Evolutionary conservation across 2,797 vertebrate genomes (phyloP), one percentile per base, ranked within the genome.

Genomic region (Amblyopsis hoosieri): DNA sequence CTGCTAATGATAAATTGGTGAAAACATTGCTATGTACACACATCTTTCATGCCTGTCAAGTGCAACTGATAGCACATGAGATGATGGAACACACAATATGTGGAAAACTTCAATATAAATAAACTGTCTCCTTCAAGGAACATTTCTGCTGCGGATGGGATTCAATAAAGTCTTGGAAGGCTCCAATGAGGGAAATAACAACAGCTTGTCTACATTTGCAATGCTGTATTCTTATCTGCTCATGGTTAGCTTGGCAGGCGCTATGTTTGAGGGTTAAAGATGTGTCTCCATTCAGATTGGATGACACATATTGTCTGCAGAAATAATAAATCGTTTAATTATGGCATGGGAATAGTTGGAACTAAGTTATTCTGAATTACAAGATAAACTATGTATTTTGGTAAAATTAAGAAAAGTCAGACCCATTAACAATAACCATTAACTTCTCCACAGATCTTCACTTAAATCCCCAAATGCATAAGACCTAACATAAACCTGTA

Each of bases 141-240:
- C n/a, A 46, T 71, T 61, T 76, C 15, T 64, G 69, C 12, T 3
- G 51, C 49, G 31, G 66, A 72, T 29, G 23, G 23, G 23, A 29
- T 29, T 29, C 23, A 29, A 29, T 4, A 29, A 23, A 4, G 70
- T 6, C 45, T 0, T 65, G 75, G 72, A 67, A 74, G 45, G 23
- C 1, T 64, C 62, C 83, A 83, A 83, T 85, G 82, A 69, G 75
- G 4, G 13, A 66, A 73, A 71, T 68, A 71, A 66, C 74, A 71
- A 80, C 53, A 57, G 51, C 63, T 77, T 82, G 79, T 65, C 66
- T 66, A 4, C 19, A 51, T 65, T 67, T 55, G 66, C 67, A 71
- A 66, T 62, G 58, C 66, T 37, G 49, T 29, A 58, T 48, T 66
- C 67, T 86, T 81, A 82, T 86, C 80, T 75, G 1, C 50, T 52